Evolutionary conservation across 2,888 invertebrate genomes (phyloP), one percentile per base, ranked within the genome.

Genomic region (Melipona beecheii): DNA sequence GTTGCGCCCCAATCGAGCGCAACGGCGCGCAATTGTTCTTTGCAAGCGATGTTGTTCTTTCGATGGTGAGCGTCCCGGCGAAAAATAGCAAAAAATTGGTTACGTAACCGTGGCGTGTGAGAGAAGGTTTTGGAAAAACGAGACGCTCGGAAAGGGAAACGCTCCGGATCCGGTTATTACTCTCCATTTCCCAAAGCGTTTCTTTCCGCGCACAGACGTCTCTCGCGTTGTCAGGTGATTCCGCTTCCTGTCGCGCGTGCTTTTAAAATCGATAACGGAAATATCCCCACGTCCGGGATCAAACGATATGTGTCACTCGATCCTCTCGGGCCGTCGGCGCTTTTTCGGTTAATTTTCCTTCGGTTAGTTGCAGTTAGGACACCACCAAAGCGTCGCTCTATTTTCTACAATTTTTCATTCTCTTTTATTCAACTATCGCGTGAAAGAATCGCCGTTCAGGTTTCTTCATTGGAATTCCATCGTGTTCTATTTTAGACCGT

Each of bases 221-320:
- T 11, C 19, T 11, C 71, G 11, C 5, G 21, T 21, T 75, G 66
- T 66, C 75, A 27, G 27, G 27, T 70, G 69, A 56, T 62, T 70
- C 73, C 5, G 15, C 60, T 17, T 58, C 58, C 27, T 43, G 43
- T 71, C 19, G 19, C 24, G 56, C 66, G 56, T 75, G 31, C 62
- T 50, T 31, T 75, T 75, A 36, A 24, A 79, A 79, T 79, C 79
- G 79, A 79, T 75, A 65, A 21, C 50, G 73, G 43, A 78, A 73
- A 78, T 72, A 43, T 43, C 9, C 56, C 77, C 21, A 13, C 36
- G 31, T 60, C 58, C 70, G 70, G 43, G 43, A 43, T 43, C 36
- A 43, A 54, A 36, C 49, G 9, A 49, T 75, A 43, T 49, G 17
- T 27, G 31, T 27, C 31, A 43, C 9, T 43, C 21, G 21, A 24